phyloP scores from a whole-genome alignment of 2,888 invertebrate species.

The Eristalis intricaria region DNA sequence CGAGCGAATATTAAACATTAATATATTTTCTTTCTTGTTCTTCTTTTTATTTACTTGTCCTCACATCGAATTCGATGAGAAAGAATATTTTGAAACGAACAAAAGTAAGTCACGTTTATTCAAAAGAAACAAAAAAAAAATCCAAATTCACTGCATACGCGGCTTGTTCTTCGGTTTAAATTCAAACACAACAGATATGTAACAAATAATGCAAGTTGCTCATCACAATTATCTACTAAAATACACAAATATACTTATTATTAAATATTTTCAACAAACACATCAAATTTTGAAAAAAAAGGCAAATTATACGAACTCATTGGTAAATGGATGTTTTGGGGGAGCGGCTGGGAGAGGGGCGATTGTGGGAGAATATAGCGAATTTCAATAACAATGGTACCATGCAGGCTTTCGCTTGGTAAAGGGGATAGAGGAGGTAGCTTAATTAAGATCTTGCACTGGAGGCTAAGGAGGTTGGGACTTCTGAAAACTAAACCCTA shows the following conservation, averaged over 20 bases:
- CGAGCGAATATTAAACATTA: constrained; percentile 57
- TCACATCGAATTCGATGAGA: constrained; percentile 24
- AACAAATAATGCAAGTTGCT: constrained; percentile 76
- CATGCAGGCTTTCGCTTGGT: background rate
- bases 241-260: constrained; percentile 60
- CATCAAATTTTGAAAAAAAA: constrained; percentile 12
- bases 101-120: constrained; percentile 43
- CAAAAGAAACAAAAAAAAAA: constrained; percentile 12
- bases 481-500: too few species aligned
- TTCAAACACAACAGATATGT: constrained; percentile 81
- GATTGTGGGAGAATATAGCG: background rate
- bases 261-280: constrained; percentile 47
- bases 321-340: constrained; percentile 15
- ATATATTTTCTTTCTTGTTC: constrained; percentile 15
- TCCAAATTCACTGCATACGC: constrained; percentile 61
- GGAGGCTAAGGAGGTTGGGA: too few species aligned
- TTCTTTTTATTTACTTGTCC: constrained; percentile 11
- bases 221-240: constrained; percentile 72
- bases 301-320: constrained; percentile 23
- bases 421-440: too few species aligned
- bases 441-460: too few species aligned
- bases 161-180: constrained; percentile 74
- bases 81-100: background rate
- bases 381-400: background rate
- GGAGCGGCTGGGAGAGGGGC: background rate